phyloP scores from a whole-genome alignment of 2,888 invertebrate species.

The Drosophila setosimentum region DNA sequence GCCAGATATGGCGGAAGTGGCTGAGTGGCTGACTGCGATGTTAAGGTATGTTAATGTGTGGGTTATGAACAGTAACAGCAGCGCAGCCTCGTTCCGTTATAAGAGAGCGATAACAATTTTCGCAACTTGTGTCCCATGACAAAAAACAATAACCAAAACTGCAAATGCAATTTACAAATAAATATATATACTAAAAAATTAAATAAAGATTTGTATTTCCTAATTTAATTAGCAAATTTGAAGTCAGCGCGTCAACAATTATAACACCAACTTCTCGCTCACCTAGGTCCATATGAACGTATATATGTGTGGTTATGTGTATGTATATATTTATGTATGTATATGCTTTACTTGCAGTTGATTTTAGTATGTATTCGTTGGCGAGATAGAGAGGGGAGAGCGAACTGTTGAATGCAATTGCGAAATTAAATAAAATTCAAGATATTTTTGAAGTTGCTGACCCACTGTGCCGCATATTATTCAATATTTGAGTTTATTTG shows the following conservation, averaged over 20 bases:
- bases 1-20: neutral
- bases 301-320: no score
- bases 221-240: slow-evolving; percentile 50
- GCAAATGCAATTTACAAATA: slow-evolving; percentile 23
- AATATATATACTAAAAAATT: neutral
- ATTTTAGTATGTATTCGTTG: neutral
- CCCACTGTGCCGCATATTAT: no score
- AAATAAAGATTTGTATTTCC: slow-evolving; percentile 29
- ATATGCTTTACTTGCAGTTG: neutral
- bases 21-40: slow-evolving; percentile 24
- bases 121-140: slow-evolving; percentile 51
- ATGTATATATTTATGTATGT: neutral
- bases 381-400: neutral
- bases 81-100: slow-evolving; percentile 36
- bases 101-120: slow-evolving; percentile 47
- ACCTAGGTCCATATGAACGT: neutral
- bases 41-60: slow-evolving; percentile 41
- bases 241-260: slow-evolving; percentile 16
- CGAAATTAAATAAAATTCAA: neutral
- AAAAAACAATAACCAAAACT: slow-evolving; percentile 22
- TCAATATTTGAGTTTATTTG: no score
- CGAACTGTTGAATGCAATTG: slow-evolving; percentile 3
- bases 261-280: neutral
- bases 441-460: neutral
- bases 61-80: slow-evolving; percentile 52